Evolutionary conservation across 2,888 invertebrate genomes (phyloP).

Genomic region (Dicyrtomina minuta): DNA sequence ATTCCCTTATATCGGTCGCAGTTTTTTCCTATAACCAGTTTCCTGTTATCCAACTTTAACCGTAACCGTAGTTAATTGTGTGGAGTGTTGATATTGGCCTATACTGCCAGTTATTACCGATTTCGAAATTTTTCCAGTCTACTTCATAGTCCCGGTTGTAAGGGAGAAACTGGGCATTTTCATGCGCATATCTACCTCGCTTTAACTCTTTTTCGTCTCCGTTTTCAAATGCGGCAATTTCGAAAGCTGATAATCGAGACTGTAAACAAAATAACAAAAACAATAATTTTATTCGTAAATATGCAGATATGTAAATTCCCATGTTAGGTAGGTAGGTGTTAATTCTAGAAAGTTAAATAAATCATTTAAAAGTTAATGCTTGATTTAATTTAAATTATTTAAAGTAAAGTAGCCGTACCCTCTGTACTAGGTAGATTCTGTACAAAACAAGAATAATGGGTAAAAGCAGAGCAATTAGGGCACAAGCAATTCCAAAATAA

Average conservation of each 20-base stretch:
- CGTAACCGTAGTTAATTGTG: too few species aligned
- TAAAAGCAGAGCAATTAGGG: neutral
- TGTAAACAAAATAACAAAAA: too few species aligned
- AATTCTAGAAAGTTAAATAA: too few species aligned
- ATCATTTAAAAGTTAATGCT: too few species aligned
- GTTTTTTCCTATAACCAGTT: too few species aligned
- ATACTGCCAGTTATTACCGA: conserved; percentile 7
- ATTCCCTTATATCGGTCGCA: too few species aligned
- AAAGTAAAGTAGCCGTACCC: neutral
- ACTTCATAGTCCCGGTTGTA: conserved; percentile 20
- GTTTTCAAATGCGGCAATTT: conserved; percentile 9
- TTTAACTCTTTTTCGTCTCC: conserved; percentile 10
- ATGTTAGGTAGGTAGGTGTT: too few species aligned
- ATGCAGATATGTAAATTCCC: too few species aligned
- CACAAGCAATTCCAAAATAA: neutral
- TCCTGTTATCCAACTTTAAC: too few species aligned
- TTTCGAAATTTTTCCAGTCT: neutral
- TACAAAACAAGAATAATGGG: neutral
- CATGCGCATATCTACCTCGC: neutral
- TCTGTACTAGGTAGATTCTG: neutral
- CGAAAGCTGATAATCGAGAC: conserved; percentile 1
- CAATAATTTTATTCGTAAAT: too few species aligned
- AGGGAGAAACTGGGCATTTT: conserved; percentile 16
- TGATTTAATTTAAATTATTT: neutral
- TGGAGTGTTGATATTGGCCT: too few species aligned